These are phyloP conservation scores for Chloropsis cyanopogon DNA, from an alignment of 2,113 vertebrate species.

Conservation along the genomic window DNA sequence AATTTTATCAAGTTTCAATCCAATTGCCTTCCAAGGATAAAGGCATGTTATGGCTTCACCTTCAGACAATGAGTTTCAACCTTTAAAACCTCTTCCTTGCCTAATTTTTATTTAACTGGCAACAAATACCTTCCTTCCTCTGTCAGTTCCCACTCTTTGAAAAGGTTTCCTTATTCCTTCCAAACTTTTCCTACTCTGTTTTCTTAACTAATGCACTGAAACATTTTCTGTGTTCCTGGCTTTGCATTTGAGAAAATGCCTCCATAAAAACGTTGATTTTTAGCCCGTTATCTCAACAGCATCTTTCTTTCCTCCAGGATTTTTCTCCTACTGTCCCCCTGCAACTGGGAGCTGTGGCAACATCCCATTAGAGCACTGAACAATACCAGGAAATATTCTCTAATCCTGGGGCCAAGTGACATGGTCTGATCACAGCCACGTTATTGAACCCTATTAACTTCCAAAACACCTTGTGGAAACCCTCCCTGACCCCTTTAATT, in stretches of 20 bases:
- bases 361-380: neutral
- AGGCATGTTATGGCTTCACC: neutral
- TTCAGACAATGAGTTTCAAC: neutral
- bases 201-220: neutral
- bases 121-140: neutral
- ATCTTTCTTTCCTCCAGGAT: neutral
- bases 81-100: neutral
- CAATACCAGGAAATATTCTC: conserved; percentile 10
- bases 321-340: neutral
- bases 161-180: neutral
- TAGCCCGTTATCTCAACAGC: neutral
- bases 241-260: neutral
- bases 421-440: neutral
- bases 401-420: neutral
- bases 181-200: neutral
- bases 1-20: neutral
- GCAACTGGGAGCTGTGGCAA: neutral
- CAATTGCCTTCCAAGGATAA: neutral
- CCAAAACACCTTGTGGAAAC: neutral
- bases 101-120: neutral
- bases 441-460: neutral
- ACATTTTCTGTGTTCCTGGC: neutral
- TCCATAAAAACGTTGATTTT: neutral
- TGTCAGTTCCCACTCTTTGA: neutral
- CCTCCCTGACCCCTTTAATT: neutral